These are phyloP conservation scores for Zonitis immaculata DNA, from an alignment of 2,888 invertebrate species.

Conservation along the genomic window DNA sequence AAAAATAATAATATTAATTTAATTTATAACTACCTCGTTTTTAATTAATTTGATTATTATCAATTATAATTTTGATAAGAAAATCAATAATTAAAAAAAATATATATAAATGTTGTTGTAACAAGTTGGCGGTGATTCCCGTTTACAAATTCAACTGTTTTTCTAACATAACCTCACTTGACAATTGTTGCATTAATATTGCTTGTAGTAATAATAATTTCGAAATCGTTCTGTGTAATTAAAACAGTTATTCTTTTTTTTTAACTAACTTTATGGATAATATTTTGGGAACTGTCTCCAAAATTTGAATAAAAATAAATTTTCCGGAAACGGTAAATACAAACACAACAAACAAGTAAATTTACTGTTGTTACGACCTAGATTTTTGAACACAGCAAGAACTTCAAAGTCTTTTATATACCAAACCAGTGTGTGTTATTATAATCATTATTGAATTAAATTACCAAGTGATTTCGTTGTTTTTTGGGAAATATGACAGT, in stretches of 20 bases:
- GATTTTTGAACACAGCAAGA: slow-evolving; percentile 20
- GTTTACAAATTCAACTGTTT: background rate
- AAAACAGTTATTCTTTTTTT: background rate
- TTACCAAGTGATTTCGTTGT: background rate
- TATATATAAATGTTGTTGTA: no score
- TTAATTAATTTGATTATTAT: slow-evolving; percentile 1
- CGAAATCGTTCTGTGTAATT: background rate
- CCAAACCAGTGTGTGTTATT: background rate
- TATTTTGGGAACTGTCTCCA: background rate
- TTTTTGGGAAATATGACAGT: background rate
- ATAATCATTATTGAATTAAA: background rate
- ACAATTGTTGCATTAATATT: background rate
- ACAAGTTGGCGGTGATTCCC: slow-evolving; percentile 2
- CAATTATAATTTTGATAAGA: background rate
- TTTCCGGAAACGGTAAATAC: slow-evolving; percentile 16
- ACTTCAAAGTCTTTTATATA: slow-evolving; percentile 4
- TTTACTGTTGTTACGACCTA: slow-evolving; percentile 36
- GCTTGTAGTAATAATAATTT: background rate
- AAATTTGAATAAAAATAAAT: background rate
- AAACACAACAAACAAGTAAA: slow-evolving; percentile 13
- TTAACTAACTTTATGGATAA: background rate
- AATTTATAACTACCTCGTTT: slow-evolving; percentile 14
- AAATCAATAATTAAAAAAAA: no score
- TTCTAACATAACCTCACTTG: background rate
- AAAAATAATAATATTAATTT: slow-evolving; percentile 3